phyloP scores from a whole-genome alignment of 1,140 invertebrate species.

The Orius laevigatus region DNA sequence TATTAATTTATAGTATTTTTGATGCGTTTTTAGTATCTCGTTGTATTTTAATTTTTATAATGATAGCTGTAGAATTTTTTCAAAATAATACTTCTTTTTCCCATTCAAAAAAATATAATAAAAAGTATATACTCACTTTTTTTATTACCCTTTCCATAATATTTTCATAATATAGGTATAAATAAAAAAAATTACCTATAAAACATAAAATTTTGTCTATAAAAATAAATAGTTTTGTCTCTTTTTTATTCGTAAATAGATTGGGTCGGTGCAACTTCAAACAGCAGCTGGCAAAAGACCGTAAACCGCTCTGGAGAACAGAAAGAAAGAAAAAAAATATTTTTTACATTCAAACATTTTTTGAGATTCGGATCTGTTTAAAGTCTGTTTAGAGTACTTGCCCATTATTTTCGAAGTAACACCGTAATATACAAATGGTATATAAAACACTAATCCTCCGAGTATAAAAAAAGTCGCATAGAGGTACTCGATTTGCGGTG shows the following conservation, averaged over 20 bases:
- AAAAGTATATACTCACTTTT: too few relatives aligned
- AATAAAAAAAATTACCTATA: too few relatives aligned
- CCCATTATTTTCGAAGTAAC: constrained; percentile 67
- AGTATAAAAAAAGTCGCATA: constrained; percentile 81
- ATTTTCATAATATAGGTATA: too few relatives aligned
- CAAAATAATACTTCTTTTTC: too few relatives aligned
- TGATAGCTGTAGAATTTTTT: too few relatives aligned
- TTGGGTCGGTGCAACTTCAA: constrained; percentile 80
- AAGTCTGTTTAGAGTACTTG: constrained; percentile 30
- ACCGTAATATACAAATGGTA: constrained; percentile 83
- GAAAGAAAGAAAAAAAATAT: constrained; percentile 21
- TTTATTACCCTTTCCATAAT: too few relatives aligned
- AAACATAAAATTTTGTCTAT: too few relatives aligned
- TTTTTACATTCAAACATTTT: constrained; percentile 5
- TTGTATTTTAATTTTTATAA: too few relatives aligned
- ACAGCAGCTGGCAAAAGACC: constrained; percentile 72
- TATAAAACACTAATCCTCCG: constrained; percentile 74
- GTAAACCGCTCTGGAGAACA: constrained; percentile 65
- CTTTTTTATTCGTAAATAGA: constrained; percentile 37
- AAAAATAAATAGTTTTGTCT: too few relatives aligned
- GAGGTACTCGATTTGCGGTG: constrained; percentile 77
- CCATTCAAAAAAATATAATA: too few relatives aligned
- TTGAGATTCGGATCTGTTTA: background rate
- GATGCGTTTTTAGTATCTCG: too few relatives aligned
- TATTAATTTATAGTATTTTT: too few relatives aligned